phyloP scores from a whole-genome alignment of 1,140 invertebrate species.

The Anthonomus grandis region DNA sequence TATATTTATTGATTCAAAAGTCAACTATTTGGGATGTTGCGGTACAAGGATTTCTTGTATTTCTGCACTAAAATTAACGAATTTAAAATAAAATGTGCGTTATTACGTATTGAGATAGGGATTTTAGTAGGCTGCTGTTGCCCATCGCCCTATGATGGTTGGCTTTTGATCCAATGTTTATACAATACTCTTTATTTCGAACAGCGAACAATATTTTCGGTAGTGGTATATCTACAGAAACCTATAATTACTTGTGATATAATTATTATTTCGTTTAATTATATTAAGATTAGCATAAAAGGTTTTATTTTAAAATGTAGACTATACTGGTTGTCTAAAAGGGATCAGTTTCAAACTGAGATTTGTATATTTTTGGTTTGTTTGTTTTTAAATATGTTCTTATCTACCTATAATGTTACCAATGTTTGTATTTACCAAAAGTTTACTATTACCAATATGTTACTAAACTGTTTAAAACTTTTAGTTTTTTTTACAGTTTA shows the following conservation, averaged over 20 bases:
- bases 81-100: too few relatives aligned
- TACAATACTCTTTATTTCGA: neutral
- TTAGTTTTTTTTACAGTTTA: too few relatives aligned
- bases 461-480: too few relatives aligned
- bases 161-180: neutral
- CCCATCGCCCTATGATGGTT: too few relatives aligned
- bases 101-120: too few relatives aligned
- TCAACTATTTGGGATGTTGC: neutral
- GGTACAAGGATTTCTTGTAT: neutral
- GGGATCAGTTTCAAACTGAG: neutral
- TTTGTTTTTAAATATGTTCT: too few relatives aligned
- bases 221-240: neutral
- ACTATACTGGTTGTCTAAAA: neutral
- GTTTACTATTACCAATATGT: too few relatives aligned
- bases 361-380: too few relatives aligned
- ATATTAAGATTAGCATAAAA: neutral
- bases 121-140: too few relatives aligned
- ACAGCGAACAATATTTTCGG: neutral
- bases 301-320: neutral
- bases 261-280: neutral
- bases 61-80: neutral
- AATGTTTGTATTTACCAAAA: too few relatives aligned
- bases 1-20: neutral
- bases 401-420: too few relatives aligned
- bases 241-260: neutral